Evolutionary conservation across 2,888 invertebrate genomes (phyloP).

Genomic region (Diploptera punctata): DNA sequence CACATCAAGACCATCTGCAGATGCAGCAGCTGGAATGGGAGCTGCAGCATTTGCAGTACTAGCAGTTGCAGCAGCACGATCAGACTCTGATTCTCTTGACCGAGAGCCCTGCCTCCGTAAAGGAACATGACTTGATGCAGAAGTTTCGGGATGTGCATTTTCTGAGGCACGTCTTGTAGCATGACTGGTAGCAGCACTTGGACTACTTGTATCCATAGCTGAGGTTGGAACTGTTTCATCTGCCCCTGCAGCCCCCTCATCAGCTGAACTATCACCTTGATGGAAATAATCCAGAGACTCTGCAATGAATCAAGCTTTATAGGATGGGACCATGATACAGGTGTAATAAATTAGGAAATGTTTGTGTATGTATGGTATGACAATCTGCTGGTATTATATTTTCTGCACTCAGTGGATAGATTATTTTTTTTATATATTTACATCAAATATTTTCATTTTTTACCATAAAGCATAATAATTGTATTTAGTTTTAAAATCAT

Average conservation of each 20-base stretch:
- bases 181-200: neutral
- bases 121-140: slow-evolving; percentile 11
- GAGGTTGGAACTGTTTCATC: neutral
- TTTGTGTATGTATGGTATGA: too few relatives aligned
- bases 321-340: too few relatives aligned
- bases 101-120: neutral
- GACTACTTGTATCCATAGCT: slow-evolving; percentile 10
- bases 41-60: neutral
- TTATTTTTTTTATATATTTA: too few relatives aligned
- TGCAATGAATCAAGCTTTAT: too few relatives aligned
- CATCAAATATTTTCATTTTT: too few relatives aligned
- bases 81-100: neutral
- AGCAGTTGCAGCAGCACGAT: neutral
- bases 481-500: too few relatives aligned
- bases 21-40: neutral
- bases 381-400: too few relatives aligned
- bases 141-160: neutral
- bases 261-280: slow-evolving; percentile 16
- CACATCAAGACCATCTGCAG: neutral
- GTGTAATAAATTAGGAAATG: too few relatives aligned
- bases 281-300: slow-evolving; percentile 11
- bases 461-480: too few relatives aligned
- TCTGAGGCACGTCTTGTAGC: neutral
- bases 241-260: neutral
- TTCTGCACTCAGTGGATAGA: too few relatives aligned